Evolutionary conservation across 2,797 vertebrate genomes (phyloP), one percentile per base, ranked within the genome.

Genomic region (Melanotaenia trifasciata): DNA sequence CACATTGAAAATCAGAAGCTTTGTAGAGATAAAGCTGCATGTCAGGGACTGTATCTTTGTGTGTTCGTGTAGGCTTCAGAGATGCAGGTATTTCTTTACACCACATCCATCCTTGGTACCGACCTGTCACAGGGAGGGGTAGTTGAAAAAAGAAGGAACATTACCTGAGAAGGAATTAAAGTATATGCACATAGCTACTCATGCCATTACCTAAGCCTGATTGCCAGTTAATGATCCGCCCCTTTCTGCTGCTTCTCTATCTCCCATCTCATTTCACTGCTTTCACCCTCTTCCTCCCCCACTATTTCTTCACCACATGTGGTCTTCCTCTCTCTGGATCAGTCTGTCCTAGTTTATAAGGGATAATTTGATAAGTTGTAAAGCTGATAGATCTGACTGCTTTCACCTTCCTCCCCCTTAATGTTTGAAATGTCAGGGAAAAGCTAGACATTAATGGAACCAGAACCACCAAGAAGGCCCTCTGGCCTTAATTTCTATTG

Each of bases 101-200:
- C 76, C 82, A 66, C 74, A 84, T 87, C 76, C 81, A 84, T 81
- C 71, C 74, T 88, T 45, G 70, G 70, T 74, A 74, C 77, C 86
- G 83, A 85, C 78, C 72, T 78, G 79, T 83, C 76, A 81, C 56
- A 47, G 33, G 36, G 50, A 22, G 50, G 20, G 35, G 56, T 61
- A 67, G 60, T 73, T 61, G 70, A 70, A 68, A 85, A 84, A 78
- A 51, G 75, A 77, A 47, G 75, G 65, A 86, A 82, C 81, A 90
- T 89, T 84, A 78, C 83, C 88, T 87, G 88, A 89, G 86, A 90
- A 91, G 82, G 89, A 83, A 81, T 80, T 58, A 82, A 16, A 80
- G 70, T 80, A 83, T 85, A 87, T 81, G 76, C 81, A 74, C 30
- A 9, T 30, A 30, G 30, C 30, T 62, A 71, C 78, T 73, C 76